Conservation (phyloP, 1,140 invertebrate genomes). For the Cotesia glomerata region DNA sequence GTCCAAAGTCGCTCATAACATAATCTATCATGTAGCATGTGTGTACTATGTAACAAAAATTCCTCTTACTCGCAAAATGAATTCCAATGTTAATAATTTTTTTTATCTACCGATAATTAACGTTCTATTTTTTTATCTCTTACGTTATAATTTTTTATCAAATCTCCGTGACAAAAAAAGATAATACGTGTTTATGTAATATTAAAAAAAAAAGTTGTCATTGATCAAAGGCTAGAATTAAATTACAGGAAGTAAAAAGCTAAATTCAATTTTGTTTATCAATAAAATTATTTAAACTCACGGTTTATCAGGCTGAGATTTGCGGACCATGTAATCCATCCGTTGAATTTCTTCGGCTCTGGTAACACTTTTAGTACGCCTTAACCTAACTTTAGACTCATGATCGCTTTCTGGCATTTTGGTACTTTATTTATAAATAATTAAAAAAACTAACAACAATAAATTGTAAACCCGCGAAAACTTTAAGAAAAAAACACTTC, state of each 20-base stretch:
- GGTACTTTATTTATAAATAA: background rate
- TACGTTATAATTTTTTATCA: too few species aligned
- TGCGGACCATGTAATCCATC: conserved; percentile 78
- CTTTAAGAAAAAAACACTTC: background rate
- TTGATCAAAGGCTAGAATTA: too few species aligned
- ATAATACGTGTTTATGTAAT: too few species aligned
- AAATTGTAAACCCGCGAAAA: background rate
- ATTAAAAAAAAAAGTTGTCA: too few species aligned
- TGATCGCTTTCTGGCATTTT: conserved; percentile 48
- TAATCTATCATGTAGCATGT: too few species aligned
- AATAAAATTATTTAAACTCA: conserved; percentile 64
- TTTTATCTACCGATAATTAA: too few species aligned
- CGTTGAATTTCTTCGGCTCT: conserved; percentile 85
- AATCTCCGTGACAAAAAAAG: too few species aligned
- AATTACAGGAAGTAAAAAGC: background rate
- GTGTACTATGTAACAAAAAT: too few species aligned
- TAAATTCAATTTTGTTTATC: background rate
- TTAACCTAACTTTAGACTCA: conserved; percentile 64
- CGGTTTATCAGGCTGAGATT: conserved; percentile 87
- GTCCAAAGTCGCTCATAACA: too few species aligned
- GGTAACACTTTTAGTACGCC: conserved; percentile 84
- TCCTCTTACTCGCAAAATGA: background rate
- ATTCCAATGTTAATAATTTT: background rate
- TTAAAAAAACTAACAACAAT: too few species aligned
- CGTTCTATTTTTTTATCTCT: background rate